Evolutionary conservation across 2,888 invertebrate genomes (phyloP), one percentile per base, ranked within the genome.

Genomic region (Gastracanthus pulcherrimus): DNA sequence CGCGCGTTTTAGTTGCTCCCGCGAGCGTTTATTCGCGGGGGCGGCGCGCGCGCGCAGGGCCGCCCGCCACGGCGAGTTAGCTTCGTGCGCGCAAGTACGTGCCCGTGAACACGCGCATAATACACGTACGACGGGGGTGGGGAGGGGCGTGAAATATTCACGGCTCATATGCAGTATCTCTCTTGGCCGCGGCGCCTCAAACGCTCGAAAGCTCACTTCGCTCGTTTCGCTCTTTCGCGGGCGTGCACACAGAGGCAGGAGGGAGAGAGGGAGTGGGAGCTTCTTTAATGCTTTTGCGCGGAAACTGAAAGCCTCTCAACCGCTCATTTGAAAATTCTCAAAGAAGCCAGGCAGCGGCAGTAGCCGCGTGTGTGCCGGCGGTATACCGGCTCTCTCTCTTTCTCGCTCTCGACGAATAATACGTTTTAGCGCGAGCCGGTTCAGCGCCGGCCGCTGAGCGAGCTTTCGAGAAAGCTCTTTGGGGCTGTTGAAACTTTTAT

Each of bases 161-260:
- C 82, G 84, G 55, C 84, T 89, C 87, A 87, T 88, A 87, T 87
- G 87, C 87, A 87, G 87, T 88, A 87, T 87, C 86, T 89, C 86
- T 86, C 85, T 23, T 41, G 80, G 80, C 55, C 11, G 36, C 11
- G 36, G n/a, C n/a, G n/a, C n/a, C n/a, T n/a, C n/a, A n/a, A n/a
- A n/a, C n/a, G n/a, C n/a, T n/a, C n/a, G n/a, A n/a, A n/a, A n/a
- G n/a, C n/a, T n/a, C n/a, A n/a, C n/a, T 19, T 34, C 41, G 26
- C 26, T 31, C 11, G 45, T 62, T n/a, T 36, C n/a, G 31, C 62
- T n/a, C 29, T 16, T 13, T 34, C 5, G n/a, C 60, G 60, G 48
- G 34, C 55, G 45, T 9, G 38, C 55, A 16, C 13, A 6, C 19
- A 9, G 26, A 0, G 45, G 3, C 38, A 23, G n/a, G 38, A 31